phyloP scores from a whole-genome alignment of 2,113 vertebrate species.

The Muntiacus muntjak region DNA sequence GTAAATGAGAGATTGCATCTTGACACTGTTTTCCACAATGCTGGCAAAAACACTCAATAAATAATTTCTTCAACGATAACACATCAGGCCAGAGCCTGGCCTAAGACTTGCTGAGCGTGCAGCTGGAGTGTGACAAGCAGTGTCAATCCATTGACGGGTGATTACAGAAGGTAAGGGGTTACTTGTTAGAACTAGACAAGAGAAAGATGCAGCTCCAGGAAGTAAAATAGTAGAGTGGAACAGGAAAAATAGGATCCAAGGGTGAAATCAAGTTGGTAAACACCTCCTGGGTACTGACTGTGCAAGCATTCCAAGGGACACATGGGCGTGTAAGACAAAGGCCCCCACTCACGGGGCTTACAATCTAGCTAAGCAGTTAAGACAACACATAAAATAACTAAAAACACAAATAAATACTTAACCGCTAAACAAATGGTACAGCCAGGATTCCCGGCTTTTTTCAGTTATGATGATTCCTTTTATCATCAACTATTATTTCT shows the following conservation, averaged over 20 bases:
- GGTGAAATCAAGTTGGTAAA: not conserved
- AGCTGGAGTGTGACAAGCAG: not conserved
- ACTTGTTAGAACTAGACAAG: not conserved
- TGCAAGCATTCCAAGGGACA: not conserved
- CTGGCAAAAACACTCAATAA: not conserved
- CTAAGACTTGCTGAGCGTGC: not conserved
- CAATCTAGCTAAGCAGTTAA: not conserved
- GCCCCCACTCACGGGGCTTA: not conserved
- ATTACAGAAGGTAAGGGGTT: not conserved
- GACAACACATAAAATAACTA: not conserved
- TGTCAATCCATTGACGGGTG: not conserved
- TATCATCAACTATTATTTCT: not conserved
- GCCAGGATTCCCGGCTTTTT: not conserved
- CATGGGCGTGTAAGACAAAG: not conserved
- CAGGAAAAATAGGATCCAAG: not conserved
- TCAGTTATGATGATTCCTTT: not conserved
- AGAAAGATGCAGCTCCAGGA: not conserved
- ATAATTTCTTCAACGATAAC: not conserved
- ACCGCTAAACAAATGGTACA: not conserved
- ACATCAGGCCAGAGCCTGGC: not conserved
- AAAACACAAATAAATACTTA: not conserved
- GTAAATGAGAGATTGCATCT: not conserved
- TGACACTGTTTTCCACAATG: not conserved
- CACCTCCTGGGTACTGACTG: not conserved
- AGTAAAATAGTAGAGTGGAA: not conserved